These are phyloP conservation scores for Ia io DNA, from an alignment of 2,113 vertebrate genomes.

Conservation along the genomic window DNA sequence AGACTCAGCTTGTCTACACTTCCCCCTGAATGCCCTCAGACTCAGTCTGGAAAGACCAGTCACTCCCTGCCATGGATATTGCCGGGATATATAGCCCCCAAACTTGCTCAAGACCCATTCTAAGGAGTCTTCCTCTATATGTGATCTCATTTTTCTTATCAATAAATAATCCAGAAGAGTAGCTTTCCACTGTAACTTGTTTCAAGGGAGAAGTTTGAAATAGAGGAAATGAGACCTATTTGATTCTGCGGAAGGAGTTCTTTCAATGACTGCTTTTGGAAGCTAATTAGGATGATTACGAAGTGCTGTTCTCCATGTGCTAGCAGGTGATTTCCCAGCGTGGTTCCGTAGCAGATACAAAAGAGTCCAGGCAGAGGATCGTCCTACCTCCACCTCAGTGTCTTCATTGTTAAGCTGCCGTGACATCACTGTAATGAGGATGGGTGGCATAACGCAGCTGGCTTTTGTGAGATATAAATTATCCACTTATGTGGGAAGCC, in stretches of 20 bases:
- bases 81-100: neutral
- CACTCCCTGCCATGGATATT: neutral
- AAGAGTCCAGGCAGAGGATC: neutral
- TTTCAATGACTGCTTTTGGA: neutral
- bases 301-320: neutral
- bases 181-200: neutral
- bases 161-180: neutral
- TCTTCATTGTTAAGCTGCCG: neutral
- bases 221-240: neutral
- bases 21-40: neutral
- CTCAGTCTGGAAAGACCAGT: neutral
- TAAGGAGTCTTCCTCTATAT: neutral
- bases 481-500: neutral
- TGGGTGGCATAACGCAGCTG: rapidly evolving
- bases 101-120: neutral
- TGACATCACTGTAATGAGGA: too few relatives aligned
- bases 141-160: neutral
- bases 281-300: neutral
- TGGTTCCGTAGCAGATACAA: neutral
- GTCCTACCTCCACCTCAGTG: neutral
- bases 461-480: neutral
- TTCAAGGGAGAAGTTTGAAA: neutral
- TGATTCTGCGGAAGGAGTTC: neutral
- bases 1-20: neutral
- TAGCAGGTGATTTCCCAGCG: neutral